phyloP scores from a whole-genome alignment of 1,140 invertebrate species.

The Archivesica marissinica region DNA sequence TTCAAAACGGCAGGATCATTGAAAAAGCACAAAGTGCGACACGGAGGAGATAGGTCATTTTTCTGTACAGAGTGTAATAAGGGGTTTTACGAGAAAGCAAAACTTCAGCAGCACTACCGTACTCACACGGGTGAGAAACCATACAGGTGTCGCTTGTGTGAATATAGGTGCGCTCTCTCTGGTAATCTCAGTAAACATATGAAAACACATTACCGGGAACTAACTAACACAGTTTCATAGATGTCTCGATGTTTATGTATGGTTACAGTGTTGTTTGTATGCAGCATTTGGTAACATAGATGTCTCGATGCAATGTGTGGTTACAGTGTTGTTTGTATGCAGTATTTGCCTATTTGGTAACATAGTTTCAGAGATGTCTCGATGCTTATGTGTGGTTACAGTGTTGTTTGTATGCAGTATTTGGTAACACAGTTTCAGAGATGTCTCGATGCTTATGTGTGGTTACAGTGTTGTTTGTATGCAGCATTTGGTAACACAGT shows the following conservation, averaged over 20 bases:
- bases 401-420: no score
- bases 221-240: slow-evolving; percentile 17
- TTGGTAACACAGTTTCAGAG: no score
- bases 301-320: background rate
- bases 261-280: no score
- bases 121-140: slow-evolving; percentile 49
- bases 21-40: slow-evolving; percentile 18
- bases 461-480: no score
- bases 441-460: no score
- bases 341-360: no score
- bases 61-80: slow-evolving; percentile 41
- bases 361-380: no score
- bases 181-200: slow-evolving; percentile 48
- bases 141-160: slow-evolving; percentile 16
- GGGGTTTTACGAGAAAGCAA: slow-evolving; percentile 31
- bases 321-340: no score
- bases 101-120: slow-evolving; percentile 21
- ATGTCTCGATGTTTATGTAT: background rate
- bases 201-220: slow-evolving; percentile 13
- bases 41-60: slow-evolving; percentile 2
- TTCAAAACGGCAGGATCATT: slow-evolving; percentile 40
- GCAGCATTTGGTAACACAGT: no score
- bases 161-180: slow-evolving; percentile 41
- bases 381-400: no score
- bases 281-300: no score